Conservation (phyloP, 2,888 invertebrate genomes). For the Sepioteuthis lessoniana region DNA sequence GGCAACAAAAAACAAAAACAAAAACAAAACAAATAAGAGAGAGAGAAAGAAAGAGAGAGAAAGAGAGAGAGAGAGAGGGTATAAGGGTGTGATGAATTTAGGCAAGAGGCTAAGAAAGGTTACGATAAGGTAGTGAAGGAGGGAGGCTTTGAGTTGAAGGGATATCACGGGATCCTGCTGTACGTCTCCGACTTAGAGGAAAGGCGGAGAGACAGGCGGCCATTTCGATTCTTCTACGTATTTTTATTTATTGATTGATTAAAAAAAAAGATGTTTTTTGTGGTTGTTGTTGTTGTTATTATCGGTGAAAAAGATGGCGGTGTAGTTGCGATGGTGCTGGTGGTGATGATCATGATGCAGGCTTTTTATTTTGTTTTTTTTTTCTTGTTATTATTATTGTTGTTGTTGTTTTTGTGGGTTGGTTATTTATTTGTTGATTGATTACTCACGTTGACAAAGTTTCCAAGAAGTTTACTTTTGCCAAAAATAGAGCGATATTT, state of each 20-base stretch:
- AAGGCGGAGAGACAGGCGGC: neutral
- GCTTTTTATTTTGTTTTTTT: no score
- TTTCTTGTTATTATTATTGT: no score
- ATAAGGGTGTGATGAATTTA: neutral
- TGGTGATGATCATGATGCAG: no score
- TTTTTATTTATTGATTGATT: neutral
- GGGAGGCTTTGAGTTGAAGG: neutral
- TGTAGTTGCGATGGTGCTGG: no score
- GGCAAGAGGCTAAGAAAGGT: neutral
- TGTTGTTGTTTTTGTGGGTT: neutral
- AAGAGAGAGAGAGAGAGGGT: neutral
- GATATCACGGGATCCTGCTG: neutral
- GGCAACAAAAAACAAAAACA: neutral
- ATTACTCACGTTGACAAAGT: neutral
- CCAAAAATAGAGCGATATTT: neutral
- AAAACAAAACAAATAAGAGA: neutral
- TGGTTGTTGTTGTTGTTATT: neutral
- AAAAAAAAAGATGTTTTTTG: neutral
- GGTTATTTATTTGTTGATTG: neutral
- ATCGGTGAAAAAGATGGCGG: neutral
- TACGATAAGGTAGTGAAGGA: neutral
- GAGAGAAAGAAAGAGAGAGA: neutral
- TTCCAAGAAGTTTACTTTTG: neutral
- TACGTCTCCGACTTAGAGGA: neutral
- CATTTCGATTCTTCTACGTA: neutral